Conservation (phyloP, 2,113 vertebrate species). For the Pangasianodon gigas region DNA sequence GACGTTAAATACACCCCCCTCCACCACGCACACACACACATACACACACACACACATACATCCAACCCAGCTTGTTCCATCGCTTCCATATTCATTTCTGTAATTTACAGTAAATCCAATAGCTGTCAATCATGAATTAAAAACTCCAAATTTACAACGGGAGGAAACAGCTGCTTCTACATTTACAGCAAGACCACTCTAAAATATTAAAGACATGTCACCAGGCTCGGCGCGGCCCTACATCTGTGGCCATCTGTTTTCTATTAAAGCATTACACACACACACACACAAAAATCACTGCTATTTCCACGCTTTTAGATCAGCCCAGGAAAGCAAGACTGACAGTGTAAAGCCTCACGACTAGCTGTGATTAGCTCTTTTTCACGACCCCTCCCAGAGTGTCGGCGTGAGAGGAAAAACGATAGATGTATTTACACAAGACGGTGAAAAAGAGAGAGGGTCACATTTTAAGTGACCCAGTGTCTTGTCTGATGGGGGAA, state of each 20-base stretch:
- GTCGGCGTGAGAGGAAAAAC: constrained; percentile 31
- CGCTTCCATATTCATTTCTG: constrained; percentile 76
- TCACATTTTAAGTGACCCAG: constrained; percentile 46
- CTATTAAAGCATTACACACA: constrained; percentile 75
- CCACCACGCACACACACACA: constrained; percentile 13
- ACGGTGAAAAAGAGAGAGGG: constrained; percentile 32
- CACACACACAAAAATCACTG: constrained; percentile 52
- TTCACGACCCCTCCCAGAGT: constrained; percentile 40
- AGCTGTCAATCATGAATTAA: constrained; percentile 75
- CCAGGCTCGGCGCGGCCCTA: constrained; percentile 66
- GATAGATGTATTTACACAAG: constrained; percentile 33
- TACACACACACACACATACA: neutral
- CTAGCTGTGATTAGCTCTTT: constrained; percentile 52
- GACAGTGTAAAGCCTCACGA: constrained; percentile 57
- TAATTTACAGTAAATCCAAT: constrained; percentile 82
- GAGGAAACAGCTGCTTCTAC: constrained; percentile 77
- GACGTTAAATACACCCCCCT: constrained; percentile 32
- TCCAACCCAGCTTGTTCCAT: constrained; percentile 58
- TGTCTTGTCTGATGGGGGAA: neutral
- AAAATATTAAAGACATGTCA: constrained; percentile 81
- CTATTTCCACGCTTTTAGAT: constrained; percentile 66
- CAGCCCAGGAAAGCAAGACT: constrained; percentile 54
- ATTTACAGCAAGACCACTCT: constrained; percentile 81
- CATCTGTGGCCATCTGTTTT: constrained; percentile 78
- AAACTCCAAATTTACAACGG: constrained; percentile 70